Conservation (phyloP, 2,797 vertebrate species). For the Sylvia borin region DNA sequence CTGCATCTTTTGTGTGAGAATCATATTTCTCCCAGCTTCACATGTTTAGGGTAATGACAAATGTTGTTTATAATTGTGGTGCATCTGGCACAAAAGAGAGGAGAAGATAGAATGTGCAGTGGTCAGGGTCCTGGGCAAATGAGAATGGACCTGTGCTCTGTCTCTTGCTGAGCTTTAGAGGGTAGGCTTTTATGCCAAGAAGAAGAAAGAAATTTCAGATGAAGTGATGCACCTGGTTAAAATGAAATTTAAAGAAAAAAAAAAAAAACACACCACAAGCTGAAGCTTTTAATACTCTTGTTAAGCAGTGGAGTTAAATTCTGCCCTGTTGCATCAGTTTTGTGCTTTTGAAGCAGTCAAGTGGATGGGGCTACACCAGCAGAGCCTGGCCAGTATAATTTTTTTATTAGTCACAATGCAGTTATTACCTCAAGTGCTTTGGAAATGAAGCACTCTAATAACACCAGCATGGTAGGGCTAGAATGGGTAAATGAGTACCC, state of each 20-base stretch:
- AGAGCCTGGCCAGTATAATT: background rate
- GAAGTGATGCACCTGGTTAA: background rate
- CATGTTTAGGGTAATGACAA: constrained; percentile 35
- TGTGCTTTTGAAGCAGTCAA: background rate
- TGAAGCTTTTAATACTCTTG: background rate
- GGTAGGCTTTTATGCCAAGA: background rate
- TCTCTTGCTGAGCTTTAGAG: background rate
- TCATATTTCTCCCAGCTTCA: background rate
- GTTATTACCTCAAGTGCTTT: background rate
- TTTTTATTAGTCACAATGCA: background rate
- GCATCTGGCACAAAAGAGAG: background rate
- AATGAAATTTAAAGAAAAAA: background rate
- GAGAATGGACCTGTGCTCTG: background rate
- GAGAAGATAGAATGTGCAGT: background rate
- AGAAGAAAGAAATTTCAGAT: background rate
- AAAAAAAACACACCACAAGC: background rate
- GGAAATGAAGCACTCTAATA: background rate
- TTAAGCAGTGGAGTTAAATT: background rate
- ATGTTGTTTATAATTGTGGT: constrained; percentile 19
- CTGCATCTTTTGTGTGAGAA: constrained; percentile 46
- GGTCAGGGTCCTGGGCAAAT: background rate
- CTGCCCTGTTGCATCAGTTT: background rate
- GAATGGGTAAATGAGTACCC: background rate
- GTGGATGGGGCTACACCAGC: background rate
- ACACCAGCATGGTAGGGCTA: background rate